Base-by-base conservation (phyloP, 2,888 invertebrate species). In the Ligdia adustata region DNA sequence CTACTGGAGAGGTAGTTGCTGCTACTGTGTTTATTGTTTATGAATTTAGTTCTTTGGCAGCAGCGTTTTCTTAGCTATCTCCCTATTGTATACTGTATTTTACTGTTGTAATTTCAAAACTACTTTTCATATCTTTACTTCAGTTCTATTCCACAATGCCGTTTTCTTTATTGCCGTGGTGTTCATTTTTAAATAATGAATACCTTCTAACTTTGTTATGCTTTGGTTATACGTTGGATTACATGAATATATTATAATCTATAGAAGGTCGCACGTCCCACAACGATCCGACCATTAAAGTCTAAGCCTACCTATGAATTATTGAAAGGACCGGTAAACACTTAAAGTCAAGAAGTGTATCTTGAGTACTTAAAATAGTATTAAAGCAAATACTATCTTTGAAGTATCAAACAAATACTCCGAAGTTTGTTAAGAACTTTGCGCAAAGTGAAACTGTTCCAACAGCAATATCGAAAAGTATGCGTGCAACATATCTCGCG, bases 401-500 rank as follows among this genome's bases (percentile, higher is more conserved):
- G 2, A 29, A 13, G 3, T 39, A 14, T 39, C 5, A 3, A 7
- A 24, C 5, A 3, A 11, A 2, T 9, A 26, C 4, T 20, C 24
- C 12, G 5, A 38, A 46, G 28, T 46, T 39, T 38, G 11, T 20
- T 26, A 16, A 32, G 9, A 37, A 32, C 24, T 31, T 33, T 11
- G 22, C 31, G 27, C 16, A 13, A 33, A 38, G 48, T 34, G 33
- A 32, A 38, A 33, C 22, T 33, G 22, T 27, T 33, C 28, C 29
- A 33, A 12, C 33, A 38, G 37, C 24, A 27, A 15, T 20, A 3
- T 20, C 41, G 22, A 34, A 33, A 42, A 51, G 41, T 32, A 35
- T 52, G 44, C 50, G 44, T 50, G 42, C 24, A 46, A 33, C 49
- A 43, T 59, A 60, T 60, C 55, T 53, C 9, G 39, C 46, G 44